Percentiles rank a stretch among this genome's conserved stretches.
Evolutionary conservation across 2,797 vertebrate genomes (phyloP).

Genomic region (Pterois miles): DNA sequence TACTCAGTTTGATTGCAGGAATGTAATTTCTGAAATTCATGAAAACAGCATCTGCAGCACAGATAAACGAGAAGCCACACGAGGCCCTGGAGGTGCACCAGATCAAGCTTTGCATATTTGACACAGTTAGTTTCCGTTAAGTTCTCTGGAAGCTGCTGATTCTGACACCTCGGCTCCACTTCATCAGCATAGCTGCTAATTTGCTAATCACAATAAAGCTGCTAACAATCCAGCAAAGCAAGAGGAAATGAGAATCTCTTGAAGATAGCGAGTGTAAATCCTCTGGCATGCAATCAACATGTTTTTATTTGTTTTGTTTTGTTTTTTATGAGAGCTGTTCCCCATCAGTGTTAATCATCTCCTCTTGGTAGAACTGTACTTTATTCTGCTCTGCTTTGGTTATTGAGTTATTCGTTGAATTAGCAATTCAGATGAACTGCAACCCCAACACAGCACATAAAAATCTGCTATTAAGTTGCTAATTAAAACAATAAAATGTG

Average conservation of each 20-base stretch:
- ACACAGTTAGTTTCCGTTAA: constrained; percentile 35
- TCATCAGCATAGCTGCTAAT: constrained; percentile 61
- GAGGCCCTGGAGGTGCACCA: constrained; percentile 23
- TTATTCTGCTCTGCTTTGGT: constrained; percentile 13
- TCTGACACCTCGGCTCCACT: constrained; percentile 50
- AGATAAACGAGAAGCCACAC: not conserved
- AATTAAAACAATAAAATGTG: constrained; percentile 2
- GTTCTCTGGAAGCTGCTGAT: constrained; percentile 45
- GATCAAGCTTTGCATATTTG: constrained; percentile 43
- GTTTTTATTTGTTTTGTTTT: constrained; percentile 27
- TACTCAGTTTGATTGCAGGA: not conserved
- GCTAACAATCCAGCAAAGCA: constrained; percentile 43
- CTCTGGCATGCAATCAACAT: constrained; percentile 50
- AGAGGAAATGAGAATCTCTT: constrained; percentile 43
- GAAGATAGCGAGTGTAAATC: constrained; percentile 48
- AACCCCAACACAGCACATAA: not conserved
- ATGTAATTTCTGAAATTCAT: constrained; percentile 10
- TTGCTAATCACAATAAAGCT: constrained; percentile 65
- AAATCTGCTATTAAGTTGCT: not conserved
- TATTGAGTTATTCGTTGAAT: constrained; percentile 5
- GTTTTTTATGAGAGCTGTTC: constrained; percentile 19
- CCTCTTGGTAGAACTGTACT: not conserved
- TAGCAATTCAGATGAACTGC: constrained; percentile 22
- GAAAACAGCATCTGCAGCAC: not conserved
- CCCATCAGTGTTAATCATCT: constrained; percentile 26